Evolutionary conservation across 2,888 invertebrate genomes (phyloP).

Genomic region (Andrena bucephala): DNA sequence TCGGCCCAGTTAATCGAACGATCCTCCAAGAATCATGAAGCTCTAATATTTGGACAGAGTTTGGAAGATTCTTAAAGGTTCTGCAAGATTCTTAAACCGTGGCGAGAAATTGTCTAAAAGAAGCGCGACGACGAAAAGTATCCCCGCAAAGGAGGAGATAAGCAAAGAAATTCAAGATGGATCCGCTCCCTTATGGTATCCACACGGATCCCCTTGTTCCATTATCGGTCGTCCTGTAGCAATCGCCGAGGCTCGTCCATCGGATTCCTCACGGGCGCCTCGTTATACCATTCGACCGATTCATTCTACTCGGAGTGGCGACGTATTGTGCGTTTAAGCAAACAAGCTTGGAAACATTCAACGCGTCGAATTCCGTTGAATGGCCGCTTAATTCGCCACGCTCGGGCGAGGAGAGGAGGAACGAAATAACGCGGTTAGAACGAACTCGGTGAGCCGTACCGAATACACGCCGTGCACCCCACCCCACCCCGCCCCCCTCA

Average conservation of each 20-base stretch:
- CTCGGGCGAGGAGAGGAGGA: conserved; percentile 2
- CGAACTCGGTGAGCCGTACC: conserved; percentile 40
- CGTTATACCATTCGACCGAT: conserved; percentile 56
- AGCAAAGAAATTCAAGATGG: background rate
- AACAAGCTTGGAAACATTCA: conserved; percentile 68
- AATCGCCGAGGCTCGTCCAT: conserved; percentile 40
- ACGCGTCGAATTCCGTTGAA: conserved; percentile 65
- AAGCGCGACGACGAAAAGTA: background rate
- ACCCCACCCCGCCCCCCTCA: background rate
- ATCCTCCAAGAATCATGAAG: conserved; percentile 32
- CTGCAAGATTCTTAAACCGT: too few species aligned
- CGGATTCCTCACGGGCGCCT: conserved; percentile 42
- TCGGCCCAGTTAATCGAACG: conserved; percentile 51
- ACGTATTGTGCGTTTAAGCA: conserved; percentile 68
- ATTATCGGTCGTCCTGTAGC: conserved; percentile 54
- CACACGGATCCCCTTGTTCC: conserved; percentile 47
- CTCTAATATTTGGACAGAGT: background rate
- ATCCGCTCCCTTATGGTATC: conserved; percentile 10
- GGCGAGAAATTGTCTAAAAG: background rate
- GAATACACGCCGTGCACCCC: conserved; percentile 41
- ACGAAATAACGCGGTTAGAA: conserved; percentile 32
- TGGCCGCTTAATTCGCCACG: conserved; percentile 68
- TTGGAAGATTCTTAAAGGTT: too few species aligned
- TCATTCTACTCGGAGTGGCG: conserved; percentile 55
- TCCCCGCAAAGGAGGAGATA: background rate